Percentiles rank a stretch among this genome's conserved stretches.
Conservation (phyloP, 2,888 invertebrate species). For the Bibio marci region DNA sequence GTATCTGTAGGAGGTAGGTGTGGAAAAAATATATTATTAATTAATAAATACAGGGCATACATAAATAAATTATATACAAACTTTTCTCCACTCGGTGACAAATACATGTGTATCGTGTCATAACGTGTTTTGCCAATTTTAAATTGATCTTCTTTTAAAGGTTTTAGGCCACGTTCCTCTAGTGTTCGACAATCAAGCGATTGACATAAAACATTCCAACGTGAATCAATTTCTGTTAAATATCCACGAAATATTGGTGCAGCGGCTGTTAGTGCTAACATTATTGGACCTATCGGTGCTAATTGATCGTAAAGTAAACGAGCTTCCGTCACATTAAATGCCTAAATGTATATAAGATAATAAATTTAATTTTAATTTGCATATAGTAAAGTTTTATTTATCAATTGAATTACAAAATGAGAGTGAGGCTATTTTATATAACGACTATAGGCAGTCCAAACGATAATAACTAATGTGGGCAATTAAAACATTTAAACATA, state of each 20-base stretch:
- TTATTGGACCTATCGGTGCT: conserved; percentile 84
- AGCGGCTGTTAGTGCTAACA: conserved; percentile 88
- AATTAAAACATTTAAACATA: too few species aligned
- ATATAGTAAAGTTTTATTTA: too few species aligned
- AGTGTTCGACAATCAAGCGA: conserved; percentile 83
- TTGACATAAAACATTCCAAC: conserved; percentile 85
- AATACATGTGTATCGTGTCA: too few species aligned
- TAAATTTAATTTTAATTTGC: background rate
- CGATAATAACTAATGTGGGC: too few species aligned
- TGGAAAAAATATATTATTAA: background rate
- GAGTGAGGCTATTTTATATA: too few species aligned
- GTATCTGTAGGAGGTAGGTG: conserved; percentile 37
- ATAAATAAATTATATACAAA: background rate
- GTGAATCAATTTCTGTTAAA: conserved; percentile 80
- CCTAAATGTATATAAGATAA: background rate
- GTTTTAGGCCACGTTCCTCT: conserved; percentile 49
- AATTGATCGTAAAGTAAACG: conserved; percentile 84
- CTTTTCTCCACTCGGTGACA: too few species aligned
- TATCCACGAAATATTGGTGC: conserved; percentile 80
- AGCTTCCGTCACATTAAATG: conserved; percentile 29
- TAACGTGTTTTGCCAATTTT: background rate
- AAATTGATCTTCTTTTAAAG: background rate
- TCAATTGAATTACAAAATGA: too few species aligned
- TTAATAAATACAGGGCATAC: background rate
- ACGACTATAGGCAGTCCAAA: too few species aligned